These are phyloP conservation scores for Thomomys bottae DNA, from an alignment of 2,113 vertebrate species.

Conservation along the genomic window DNA sequence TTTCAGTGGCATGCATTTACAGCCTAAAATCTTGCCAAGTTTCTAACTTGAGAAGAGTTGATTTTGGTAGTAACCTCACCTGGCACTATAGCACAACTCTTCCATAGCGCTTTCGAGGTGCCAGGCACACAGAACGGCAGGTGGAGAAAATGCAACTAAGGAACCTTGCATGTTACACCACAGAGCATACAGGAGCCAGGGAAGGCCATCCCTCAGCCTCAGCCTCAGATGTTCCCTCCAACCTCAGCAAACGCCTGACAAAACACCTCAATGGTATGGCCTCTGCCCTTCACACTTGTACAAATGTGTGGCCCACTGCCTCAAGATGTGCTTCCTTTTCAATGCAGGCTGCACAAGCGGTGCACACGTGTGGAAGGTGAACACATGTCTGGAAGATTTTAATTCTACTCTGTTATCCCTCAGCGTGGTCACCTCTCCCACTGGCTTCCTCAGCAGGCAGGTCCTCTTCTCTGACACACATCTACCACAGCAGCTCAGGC, in stretches of 20 bases:
- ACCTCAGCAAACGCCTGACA: neutral
- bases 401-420: neutral
- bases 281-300: neutral
- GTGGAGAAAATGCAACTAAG: neutral
- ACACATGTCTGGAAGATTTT: neutral
- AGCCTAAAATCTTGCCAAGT: constrained; percentile 45
- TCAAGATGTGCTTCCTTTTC: neutral
- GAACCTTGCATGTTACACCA: neutral
- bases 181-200: neutral
- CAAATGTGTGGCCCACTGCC: neutral
- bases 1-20: constrained; percentile 54
- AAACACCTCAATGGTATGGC: neutral
- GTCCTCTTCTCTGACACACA: neutral
- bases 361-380: neutral
- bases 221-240: neutral
- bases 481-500: neutral
- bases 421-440: too few species aligned
- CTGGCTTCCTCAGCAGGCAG: neutral
- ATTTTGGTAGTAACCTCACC: constrained; percentile 50
- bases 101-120: neutral
- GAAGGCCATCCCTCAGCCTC: rapidly evolving
- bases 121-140: neutral
- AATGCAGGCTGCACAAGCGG: neutral
- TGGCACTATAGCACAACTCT: constrained; percentile 37
- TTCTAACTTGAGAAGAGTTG: neutral